Base-by-base conservation (phyloP, 2,113 vertebrate genomes). In the Zapus hudsonius region DNA sequence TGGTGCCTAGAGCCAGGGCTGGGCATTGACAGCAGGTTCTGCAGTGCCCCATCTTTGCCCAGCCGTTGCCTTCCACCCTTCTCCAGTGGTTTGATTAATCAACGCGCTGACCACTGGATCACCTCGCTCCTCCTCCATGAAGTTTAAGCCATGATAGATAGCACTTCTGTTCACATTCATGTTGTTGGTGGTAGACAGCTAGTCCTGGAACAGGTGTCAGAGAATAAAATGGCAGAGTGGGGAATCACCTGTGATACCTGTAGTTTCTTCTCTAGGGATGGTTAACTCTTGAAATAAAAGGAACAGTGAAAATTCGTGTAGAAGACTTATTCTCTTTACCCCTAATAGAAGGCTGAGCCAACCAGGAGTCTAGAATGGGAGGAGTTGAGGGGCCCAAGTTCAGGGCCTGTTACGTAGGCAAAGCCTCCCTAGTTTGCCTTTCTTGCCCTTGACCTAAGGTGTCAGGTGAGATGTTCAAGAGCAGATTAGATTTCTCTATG, bases 261-360 rank as follows among this genome's bases (percentile, higher is more conserved):
- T 31, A 47, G 1, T 73, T 94, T 78, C 67, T 89, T 93, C 66
- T 92, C 86, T 87, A 86, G 73, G 84, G 66, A 44, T 67, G 44
- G 67, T 63, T 78, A 73, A 70, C 59, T 82, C 22, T 73, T 94
- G 87, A 95, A 96, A 96, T 95, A 97, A 96, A 96, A 84, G 66
- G 9, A 91, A 38, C 76, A 87, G 16, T 84, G 61, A 25, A 91
- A 91, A 87, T 82, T 31, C 5, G 47, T 9, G 63, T 88, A 69
- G n/a, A 84, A 42, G 6, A 12, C 66, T 36, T 93, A 6, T 78
- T 84, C n/a, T 90, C 55, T 64, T 31, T 79, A 38, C 40, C 29
- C 47, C 38, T 61, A 12, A 16, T 23, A 40, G 80, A n/a, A 76
- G 63, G 40, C 79, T 36, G 0, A 2, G 2, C 55, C 42, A 25